Conservation (phyloP, 2,888 invertebrate genomes). For the Ethmia dodecea region DNA sequence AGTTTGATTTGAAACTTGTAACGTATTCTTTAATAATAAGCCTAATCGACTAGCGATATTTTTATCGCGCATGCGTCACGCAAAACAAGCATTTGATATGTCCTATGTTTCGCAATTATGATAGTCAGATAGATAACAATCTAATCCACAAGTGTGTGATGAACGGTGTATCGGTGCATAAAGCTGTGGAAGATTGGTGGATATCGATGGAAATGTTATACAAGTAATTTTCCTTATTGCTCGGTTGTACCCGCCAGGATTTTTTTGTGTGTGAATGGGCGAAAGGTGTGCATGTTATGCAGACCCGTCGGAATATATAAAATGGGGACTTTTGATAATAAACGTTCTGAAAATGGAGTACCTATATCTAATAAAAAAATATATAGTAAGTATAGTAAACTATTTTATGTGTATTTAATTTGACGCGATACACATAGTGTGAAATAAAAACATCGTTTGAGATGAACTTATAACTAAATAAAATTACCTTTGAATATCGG, state of each 20-base stretch:
- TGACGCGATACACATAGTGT: too few species aligned
- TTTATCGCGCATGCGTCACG: constrained; percentile 34
- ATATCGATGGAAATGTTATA: constrained; percentile 14
- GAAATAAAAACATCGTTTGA: too few species aligned
- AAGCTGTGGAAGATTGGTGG: constrained; percentile 31
- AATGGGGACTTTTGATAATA: too few species aligned
- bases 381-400: too few species aligned
- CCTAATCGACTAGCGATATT: constrained; percentile 1
- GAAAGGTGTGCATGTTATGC: constrained; percentile 38
- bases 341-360: too few species aligned
- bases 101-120: constrained; percentile 5
- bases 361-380: too few species aligned
- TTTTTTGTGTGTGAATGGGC: constrained; percentile 50
- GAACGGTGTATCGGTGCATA: constrained; percentile 25
- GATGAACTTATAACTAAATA: too few species aligned
- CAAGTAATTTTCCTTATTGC: constrained; percentile 57
- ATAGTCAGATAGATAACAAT: too few species aligned
- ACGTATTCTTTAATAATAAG: not conserved
- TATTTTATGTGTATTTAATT: too few species aligned
- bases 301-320: constrained; percentile 69
- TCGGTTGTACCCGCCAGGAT: constrained; percentile 50
- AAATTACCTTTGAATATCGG: too few species aligned
- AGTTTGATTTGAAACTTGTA: constrained; percentile 22
- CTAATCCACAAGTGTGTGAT: constrained; percentile 12
- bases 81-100: not conserved